A percentile compares a stretch with the other conserved stretches of the same genome.
Evolutionary conservation across 1,140 invertebrate species (phyloP).

Genomic region (Drosophila orosa): DNA sequence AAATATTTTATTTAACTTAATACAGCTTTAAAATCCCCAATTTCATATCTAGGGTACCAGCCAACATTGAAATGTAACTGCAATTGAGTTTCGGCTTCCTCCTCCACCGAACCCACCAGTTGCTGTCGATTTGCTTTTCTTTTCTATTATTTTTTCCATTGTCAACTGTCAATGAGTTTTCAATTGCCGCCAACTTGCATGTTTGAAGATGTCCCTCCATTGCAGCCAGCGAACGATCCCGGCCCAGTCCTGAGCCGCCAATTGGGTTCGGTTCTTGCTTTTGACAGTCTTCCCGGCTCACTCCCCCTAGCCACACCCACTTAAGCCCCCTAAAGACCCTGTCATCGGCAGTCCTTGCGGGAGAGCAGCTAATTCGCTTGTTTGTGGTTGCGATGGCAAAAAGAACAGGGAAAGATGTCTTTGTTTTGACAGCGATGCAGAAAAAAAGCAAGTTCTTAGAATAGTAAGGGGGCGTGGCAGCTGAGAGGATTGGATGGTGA

Average conservation of each 20-base stretch:
- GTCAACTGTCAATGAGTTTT: constrained; percentile 82
- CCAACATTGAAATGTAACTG: constrained; percentile 74
- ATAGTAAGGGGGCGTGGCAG: constrained; percentile 3
- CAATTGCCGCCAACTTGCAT: constrained; percentile 81
- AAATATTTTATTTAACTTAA: background rate
- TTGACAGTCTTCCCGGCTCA: constrained; percentile 62
- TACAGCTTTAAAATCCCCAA: background rate
- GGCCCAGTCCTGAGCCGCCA: constrained; percentile 50
- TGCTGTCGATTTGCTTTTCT: constrained; percentile 49
- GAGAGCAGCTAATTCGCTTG: constrained; percentile 62
- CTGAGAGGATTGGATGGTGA: constrained; percentile 4
- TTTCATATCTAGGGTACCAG: constrained; percentile 24
- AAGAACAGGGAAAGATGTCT: constrained; percentile 35
- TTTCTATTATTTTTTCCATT: constrained; percentile 63
- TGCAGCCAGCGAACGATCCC: constrained; percentile 32
- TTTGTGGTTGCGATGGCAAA: constrained; percentile 53
- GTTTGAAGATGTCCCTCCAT: constrained; percentile 60
- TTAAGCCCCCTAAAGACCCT: constrained; percentile 45
- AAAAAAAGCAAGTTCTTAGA: background rate
- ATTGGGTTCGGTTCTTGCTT: constrained; percentile 73
- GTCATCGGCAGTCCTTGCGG: constrained; percentile 55
- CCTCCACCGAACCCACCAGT: constrained; percentile 34
- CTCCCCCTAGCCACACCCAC: background rate
- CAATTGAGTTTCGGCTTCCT: constrained; percentile 66
- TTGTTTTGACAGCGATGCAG: constrained; percentile 49